A percentile compares a stretch with the other conserved stretches of the same genome.
phyloP scores from a whole-genome alignment of 1,140 invertebrate genomes.

The Magallana angulata region DNA sequence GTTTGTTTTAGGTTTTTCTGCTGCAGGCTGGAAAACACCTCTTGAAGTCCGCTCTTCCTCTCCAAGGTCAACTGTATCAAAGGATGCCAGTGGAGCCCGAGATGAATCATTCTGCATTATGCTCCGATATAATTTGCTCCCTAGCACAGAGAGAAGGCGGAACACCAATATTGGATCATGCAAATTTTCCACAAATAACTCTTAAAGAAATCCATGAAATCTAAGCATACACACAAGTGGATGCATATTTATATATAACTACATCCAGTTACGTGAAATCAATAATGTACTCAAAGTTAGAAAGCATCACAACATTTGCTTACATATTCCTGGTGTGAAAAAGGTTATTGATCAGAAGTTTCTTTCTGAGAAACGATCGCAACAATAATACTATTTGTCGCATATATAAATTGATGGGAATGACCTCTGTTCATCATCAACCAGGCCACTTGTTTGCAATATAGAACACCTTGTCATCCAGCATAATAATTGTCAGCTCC shows the following conservation, averaged over 20 bases:
- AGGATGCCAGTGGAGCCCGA: constrained; percentile 73
- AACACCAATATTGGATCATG: constrained; percentile 3
- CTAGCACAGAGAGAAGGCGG: not conserved
- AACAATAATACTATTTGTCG: not conserved
- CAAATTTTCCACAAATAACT: constrained; percentile 5
- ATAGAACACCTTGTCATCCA: not conserved
- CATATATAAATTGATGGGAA: not conserved
- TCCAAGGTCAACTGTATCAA: constrained; percentile 76
- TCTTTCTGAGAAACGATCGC: not conserved
- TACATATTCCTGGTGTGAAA: constrained; percentile 6
- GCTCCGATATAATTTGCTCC: constrained; percentile 1
- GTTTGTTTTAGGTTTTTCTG: not conserved
- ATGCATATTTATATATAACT: constrained; percentile 10
- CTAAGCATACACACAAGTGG: constrained; percentile 17
- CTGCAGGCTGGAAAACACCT: not conserved
- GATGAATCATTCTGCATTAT: constrained; percentile 37
- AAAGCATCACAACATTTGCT: not conserved
- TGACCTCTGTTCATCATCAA: not conserved
- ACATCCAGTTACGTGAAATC: not conserved
- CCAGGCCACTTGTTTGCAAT: not conserved
- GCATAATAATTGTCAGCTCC: not conserved
- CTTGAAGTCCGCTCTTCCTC: constrained; percentile 48
- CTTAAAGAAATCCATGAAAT: constrained; percentile 4
- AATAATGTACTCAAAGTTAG: constrained; percentile 14
- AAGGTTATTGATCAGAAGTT: not conserved